A percentile compares a stretch with the other conserved stretches of the same genome.
phyloP scores from a whole-genome alignment of 2,113 vertebrate species.

The Sprattus sprattus region DNA sequence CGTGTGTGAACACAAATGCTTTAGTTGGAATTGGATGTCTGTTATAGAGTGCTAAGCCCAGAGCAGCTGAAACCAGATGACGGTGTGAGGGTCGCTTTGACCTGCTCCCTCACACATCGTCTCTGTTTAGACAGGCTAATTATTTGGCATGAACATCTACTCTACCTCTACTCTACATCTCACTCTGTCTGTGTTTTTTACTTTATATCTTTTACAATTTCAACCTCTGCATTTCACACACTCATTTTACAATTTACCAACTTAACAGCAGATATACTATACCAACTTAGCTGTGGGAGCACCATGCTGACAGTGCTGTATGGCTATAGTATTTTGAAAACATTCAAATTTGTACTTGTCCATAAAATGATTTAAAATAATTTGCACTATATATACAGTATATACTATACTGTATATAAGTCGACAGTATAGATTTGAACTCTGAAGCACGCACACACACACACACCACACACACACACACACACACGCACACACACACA shows the following conservation, averaged over 20 bases:
- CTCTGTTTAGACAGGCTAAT: not conserved
- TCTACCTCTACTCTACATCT: not conserved
- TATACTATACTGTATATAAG: too few relatives aligned
- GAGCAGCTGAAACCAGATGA: conserved; percentile 1
- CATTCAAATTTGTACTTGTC: too few relatives aligned
- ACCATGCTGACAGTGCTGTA: too few relatives aligned
- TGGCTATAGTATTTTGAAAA: too few relatives aligned
- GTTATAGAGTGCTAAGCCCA: not conserved
- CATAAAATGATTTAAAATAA: too few relatives aligned
- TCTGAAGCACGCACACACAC: too few relatives aligned
- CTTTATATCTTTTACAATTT: not conserved
- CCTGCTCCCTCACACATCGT: not conserved
- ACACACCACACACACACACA: too few relatives aligned
- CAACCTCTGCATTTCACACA: not conserved
- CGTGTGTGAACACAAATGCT: not conserved
- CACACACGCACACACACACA: not conserved
- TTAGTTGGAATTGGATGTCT: not conserved
- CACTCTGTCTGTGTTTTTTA: not conserved
- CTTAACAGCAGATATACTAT: not conserved
- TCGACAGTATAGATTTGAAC: too few relatives aligned
- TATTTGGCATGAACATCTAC: not conserved
- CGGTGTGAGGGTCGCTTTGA: not conserved
- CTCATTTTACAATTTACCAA: not conserved
- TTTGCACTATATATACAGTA: too few relatives aligned
- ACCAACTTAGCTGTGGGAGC: not conserved